Conservation (phyloP, 1,140 invertebrate species). For the Helicoverpa armigera region DNA sequence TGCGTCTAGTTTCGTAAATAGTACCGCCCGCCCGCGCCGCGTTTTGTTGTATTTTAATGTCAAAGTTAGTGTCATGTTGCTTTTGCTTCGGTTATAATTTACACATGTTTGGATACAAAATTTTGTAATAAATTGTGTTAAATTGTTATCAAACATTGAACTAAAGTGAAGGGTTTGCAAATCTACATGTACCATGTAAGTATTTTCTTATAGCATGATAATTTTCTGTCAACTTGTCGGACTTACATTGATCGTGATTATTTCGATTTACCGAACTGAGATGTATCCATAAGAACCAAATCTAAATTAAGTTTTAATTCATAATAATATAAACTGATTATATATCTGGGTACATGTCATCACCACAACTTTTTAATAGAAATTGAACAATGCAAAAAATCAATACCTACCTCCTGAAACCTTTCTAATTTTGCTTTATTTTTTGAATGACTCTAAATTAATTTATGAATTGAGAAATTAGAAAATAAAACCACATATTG, state of each 20-base stretch:
- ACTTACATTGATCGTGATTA: background rate
- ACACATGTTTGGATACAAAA: slow-evolving; percentile 2
- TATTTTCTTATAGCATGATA: background rate
- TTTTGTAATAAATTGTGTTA: slow-evolving; percentile 12
- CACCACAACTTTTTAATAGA: no score
- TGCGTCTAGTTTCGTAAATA: background rate
- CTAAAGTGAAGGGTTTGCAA: background rate
- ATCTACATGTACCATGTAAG: slow-evolving; percentile 17
- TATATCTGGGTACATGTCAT: no score
- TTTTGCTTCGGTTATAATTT: slow-evolving; percentile 6
- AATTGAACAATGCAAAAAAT: no score
- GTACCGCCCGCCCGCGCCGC: background rate
- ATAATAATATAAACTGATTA: no score
- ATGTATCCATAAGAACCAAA: no score
- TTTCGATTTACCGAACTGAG: no score
- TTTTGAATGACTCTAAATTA: no score
- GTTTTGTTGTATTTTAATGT: background rate
- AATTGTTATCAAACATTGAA: background rate
- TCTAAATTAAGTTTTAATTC: no score
- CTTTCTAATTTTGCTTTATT: no score
- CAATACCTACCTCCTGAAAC: no score
- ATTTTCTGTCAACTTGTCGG: slow-evolving; percentile 34
- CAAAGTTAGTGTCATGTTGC: slow-evolving; percentile 41
- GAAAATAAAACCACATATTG: no score
- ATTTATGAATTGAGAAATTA: no score